Base-by-base conservation (phyloP, 2,888 invertebrate genomes). In the Apodemia hepburni region DNA sequence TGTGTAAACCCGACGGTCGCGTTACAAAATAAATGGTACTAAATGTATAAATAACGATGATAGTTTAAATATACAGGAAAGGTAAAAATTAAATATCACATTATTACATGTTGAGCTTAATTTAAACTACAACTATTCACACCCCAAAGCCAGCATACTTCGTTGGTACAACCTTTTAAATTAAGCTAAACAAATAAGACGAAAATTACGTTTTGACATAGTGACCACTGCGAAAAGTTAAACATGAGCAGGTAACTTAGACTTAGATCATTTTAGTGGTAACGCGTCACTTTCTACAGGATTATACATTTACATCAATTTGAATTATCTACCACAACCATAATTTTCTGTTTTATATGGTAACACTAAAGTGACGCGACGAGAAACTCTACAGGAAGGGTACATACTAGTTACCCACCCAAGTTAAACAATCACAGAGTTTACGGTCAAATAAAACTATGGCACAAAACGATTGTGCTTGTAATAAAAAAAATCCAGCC, bases 21-120 rank as follows among this genome's bases (percentile, higher is more conserved):
- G 77, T 72, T 38, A 38, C 12, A 77, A 80, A 78, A 74, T 74
- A 75, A 76, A 75, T 73, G 72, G 71, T 83, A 84, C 77, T 79
- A 76, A 75, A 78, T 17, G 77, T 79, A 81, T 81, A 84, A 83
- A 85, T 85, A 84, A 80, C 78, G 78, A 72, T 73, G 80, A 78
- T 80, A 77, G 71, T 77, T 77, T 75, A 78, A 76, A 76, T 80
- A 79, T 81, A 84, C 85, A 75, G 81, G 82, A 87, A 82, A 79
- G 84, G 83, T 78, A 82, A 84, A 84, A 84, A 85, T 83, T 90
- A 90, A 92, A 92, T 92, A 92, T 92, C 92, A 92, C 92, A 90
- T 87, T 84, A 84, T 87, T 89, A 88, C 81, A 84, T 85, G 91
- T 91, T 88, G 89, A 91, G 92, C 91, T 91, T 88, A 90, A 91